These are phyloP conservation scores for Actinernus sp. DNA, from an alignment of 92 coral and sea anemone genomes.

Conservation along the genomic window DNA sequence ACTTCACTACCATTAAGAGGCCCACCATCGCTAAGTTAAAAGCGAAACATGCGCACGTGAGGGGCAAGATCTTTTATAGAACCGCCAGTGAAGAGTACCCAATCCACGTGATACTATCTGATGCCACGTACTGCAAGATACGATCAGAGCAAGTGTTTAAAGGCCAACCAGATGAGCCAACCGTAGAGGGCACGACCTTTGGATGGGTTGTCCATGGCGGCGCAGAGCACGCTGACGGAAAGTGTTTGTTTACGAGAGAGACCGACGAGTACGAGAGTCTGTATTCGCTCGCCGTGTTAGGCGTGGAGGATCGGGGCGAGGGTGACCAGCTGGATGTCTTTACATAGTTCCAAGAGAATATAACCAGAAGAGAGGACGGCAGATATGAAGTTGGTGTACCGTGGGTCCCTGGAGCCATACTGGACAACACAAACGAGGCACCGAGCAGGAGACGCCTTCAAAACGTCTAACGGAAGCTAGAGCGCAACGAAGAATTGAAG, in stretches of 20 bases:
- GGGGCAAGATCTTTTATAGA: no score
- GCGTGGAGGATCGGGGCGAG: slow-evolving; percentile 43
- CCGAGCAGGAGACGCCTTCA: slow-evolving; percentile 34
- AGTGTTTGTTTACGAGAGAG: slow-evolving; percentile 53
- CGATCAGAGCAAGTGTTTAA: slow-evolving; percentile 41
- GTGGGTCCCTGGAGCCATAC: slow-evolving; percentile 17
- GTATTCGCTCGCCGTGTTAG: slow-evolving; percentile 17
- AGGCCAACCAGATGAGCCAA: slow-evolving; percentile 51
- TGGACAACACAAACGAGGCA: slow-evolving; percentile 17
- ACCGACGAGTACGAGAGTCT: slow-evolving; percentile 13
- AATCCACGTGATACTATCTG: slow-evolving; percentile 42
- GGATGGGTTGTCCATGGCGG: slow-evolving; percentile 56
- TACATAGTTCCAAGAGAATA: slow-evolving; percentile 44
- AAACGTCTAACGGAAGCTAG: slow-evolving; percentile 33
- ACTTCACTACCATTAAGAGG: slow-evolving; percentile 34
- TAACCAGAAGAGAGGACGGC: slow-evolving; percentile 34
- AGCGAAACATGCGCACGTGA: no score
- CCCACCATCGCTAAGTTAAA: slow-evolving; percentile 41
- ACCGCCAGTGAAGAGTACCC: slow-evolving; percentile 27
- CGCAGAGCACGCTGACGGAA: slow-evolving; percentile 42
- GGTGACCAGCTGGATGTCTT: slow-evolving; percentile 32
- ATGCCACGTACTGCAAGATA: slow-evolving; percentile 32
- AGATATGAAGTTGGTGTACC: slow-evolving; percentile 49
- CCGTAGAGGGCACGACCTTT: no score
- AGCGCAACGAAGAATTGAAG: slow-evolving; percentile 12